These are phyloP conservation scores for Caenorhabditis sp. DNA, from an alignment of 2,888 invertebrate species.

Conservation along the genomic window DNA sequence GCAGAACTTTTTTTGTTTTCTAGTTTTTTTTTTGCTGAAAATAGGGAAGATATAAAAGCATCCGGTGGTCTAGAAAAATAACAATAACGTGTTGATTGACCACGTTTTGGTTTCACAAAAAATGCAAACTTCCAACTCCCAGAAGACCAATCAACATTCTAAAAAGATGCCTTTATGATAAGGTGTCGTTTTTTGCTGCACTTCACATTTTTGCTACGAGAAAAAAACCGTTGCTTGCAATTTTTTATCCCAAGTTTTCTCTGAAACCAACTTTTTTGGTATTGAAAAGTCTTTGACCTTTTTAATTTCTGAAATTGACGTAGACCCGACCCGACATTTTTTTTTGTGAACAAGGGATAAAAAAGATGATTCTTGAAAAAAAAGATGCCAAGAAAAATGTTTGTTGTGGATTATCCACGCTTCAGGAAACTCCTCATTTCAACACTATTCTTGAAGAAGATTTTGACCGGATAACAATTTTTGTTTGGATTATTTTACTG, in stretches of 20 bases:
- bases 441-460: slow-evolving; percentile 1
- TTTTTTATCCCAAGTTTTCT: too few relatives aligned
- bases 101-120: background rate
- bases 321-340: background rate
- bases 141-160: background rate
- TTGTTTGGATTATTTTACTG: slow-evolving; percentile 30
- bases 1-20: slow-evolving; percentile 33
- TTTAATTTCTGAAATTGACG: slow-evolving; percentile 6
- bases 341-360: slow-evolving; percentile 27
- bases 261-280: background rate
- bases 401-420: slow-evolving; percentile 36
- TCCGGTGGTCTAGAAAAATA: background rate
- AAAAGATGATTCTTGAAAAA: slow-evolving; percentile 5
- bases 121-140: background rate
- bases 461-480: slow-evolving; percentile 9
- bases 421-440: slow-evolving; percentile 22
- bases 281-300: slow-evolving; percentile 22
- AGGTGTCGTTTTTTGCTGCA: background rate
- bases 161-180: background rate
- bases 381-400: slow-evolving; percentile 27
- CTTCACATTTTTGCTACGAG: background rate
- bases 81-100: background rate
- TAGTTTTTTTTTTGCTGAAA: background rate
- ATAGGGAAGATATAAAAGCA: background rate
- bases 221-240: too few relatives aligned